phyloP scores from a whole-genome alignment of 2,797 vertebrate genomes.

The Tadarida brasiliensis region DNA sequence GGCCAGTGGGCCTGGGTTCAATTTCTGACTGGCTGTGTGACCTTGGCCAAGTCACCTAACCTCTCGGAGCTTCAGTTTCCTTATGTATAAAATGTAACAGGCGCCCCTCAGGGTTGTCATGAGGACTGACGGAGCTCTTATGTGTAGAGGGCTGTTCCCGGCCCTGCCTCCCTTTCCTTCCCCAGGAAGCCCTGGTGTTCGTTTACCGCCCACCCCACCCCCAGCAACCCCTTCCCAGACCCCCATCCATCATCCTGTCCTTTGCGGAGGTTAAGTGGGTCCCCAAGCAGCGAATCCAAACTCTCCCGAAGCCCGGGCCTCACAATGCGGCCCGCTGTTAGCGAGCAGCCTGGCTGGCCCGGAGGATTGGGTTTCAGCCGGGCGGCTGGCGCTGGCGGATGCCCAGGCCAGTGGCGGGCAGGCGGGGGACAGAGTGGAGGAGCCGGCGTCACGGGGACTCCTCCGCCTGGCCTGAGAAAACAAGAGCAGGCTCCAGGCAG shows the following conservation, averaged over 20 bases:
- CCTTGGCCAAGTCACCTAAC: conserved; percentile 61
- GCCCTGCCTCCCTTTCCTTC: conserved; percentile 63
- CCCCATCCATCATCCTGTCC: conserved; percentile 85
- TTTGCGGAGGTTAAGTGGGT: conserved; percentile 86
- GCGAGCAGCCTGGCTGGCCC: conserved; percentile 68
- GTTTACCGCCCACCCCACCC: conserved; percentile 75
- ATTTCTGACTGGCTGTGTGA: conserved; percentile 36
- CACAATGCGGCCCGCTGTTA: conserved; percentile 87
- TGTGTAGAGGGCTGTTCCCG: not conserved
- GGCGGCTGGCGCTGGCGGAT: conserved; percentile 80
- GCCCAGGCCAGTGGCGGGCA: conserved; percentile 87
- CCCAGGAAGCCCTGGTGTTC: conserved; percentile 78
- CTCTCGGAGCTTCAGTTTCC: conserved; percentile 15
- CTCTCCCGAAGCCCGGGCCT: conserved; percentile 71
- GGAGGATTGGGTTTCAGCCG: conserved; percentile 85
- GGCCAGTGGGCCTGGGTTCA: not conserved
- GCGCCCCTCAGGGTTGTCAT: not conserved
- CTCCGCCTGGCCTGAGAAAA: conserved; percentile 83
- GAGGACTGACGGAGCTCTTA: not conserved
- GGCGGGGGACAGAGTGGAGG: conserved; percentile 78
- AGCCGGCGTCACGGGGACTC: conserved; percentile 77
- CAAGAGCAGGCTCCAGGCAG: conserved; percentile 78
- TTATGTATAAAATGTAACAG: not conserved
- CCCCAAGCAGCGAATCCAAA: conserved; percentile 84
- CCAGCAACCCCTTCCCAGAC: conserved; percentile 72